Conservation (phyloP, 2,113 vertebrate genomes). For the Oreotrochilus melanogaster region DNA sequence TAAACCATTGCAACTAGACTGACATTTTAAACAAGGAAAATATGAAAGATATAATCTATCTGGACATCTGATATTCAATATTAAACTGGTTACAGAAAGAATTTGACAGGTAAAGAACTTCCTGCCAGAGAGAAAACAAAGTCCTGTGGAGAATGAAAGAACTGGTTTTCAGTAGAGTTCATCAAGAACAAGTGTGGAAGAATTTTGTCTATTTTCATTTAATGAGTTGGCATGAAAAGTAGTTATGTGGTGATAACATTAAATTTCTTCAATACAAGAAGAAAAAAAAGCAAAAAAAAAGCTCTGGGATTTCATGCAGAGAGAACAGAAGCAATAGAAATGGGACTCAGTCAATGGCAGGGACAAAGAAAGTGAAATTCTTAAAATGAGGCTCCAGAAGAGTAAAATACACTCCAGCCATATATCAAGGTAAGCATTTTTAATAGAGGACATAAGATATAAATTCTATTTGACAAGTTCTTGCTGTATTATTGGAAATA, state of each 20-base stretch:
- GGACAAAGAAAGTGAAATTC: not conserved
- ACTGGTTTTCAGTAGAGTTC: not conserved
- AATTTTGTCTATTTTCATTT: not conserved
- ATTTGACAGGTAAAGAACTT: conserved; percentile 14
- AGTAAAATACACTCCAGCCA: not conserved
- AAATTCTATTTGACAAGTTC: not conserved
- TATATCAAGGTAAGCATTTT: not conserved
- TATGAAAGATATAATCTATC: conserved; percentile 5
- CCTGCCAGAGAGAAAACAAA: not conserved
- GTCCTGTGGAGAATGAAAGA: not conserved
- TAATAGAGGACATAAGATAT: not conserved
- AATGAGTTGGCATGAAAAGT: not conserved
- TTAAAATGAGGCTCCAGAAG: not conserved
- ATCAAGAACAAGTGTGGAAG: not conserved
- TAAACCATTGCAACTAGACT: not conserved
- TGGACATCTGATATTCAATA: not conserved
- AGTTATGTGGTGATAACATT: not conserved
- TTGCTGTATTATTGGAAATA: not conserved
- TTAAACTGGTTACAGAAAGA: conserved; percentile 5
- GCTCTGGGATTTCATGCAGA: not conserved
- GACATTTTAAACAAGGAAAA: conserved; percentile 54
- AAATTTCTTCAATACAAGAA: not conserved
- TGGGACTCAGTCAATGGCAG: not conserved
- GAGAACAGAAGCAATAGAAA: not conserved
- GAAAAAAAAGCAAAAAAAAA: not conserved